These are phyloP conservation scores for Odobenus rosmarus DNA, from an alignment of 2,113 vertebrate species.

Conservation along the genomic window DNA sequence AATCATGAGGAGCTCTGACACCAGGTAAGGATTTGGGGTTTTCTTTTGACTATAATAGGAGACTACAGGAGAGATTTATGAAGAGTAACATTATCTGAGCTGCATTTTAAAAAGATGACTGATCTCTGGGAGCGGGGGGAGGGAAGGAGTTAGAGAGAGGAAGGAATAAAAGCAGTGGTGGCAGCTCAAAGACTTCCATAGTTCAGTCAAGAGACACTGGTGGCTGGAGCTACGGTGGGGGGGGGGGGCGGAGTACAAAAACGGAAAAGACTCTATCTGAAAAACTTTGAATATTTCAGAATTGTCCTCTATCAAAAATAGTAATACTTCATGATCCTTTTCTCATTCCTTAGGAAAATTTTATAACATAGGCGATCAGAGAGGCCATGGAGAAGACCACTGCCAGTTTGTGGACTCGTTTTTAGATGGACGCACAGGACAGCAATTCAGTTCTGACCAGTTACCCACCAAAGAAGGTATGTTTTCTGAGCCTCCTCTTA, in stretches of 20 bases:
- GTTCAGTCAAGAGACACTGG: not conserved
- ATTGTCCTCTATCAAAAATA: not conserved
- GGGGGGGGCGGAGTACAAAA: not conserved
- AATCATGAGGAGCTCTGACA: not conserved
- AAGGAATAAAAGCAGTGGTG: not conserved
- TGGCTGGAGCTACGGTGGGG: not conserved
- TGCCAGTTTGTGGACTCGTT: slow-evolving; percentile 99
- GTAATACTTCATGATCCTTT: slow-evolving; percentile 15
- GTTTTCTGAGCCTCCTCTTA: not conserved
- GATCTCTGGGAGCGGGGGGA: not conserved
- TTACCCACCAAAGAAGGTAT: slow-evolving; percentile 91
- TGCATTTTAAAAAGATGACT: slow-evolving; percentile 13
- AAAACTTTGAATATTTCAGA: not conserved
- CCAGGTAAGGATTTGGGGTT: not conserved
- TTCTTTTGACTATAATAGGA: not conserved
- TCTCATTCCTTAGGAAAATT: slow-evolving; percentile 90
- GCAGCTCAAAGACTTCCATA: not conserved
- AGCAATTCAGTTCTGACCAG: slow-evolving; percentile 89
- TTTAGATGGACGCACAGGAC: slow-evolving; percentile 95
- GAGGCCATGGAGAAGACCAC: slow-evolving; percentile 97
- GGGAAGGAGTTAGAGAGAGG: not conserved
- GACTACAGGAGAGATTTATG: not conserved
- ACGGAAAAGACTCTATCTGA: not conserved
- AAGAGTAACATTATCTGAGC: not conserved
- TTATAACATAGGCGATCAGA: slow-evolving; percentile 97